These are phyloP conservation scores for Gavia stellata DNA, from an alignment of 2,113 vertebrate species.

Conservation along the genomic window DNA sequence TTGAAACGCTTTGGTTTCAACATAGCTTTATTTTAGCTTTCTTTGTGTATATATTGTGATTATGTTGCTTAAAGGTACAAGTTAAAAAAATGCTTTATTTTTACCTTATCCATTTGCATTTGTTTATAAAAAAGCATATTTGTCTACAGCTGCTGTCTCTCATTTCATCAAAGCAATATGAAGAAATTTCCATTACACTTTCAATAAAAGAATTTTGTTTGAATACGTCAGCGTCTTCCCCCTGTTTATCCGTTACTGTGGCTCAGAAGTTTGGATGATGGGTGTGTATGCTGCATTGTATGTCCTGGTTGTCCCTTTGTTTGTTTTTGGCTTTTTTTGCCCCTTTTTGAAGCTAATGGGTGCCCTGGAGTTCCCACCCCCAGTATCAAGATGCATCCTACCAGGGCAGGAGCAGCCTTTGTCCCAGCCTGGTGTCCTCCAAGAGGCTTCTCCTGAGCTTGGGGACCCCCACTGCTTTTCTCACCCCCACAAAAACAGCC, in stretches of 20 bases:
- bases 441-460: background rate
- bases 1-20: slow-evolving; percentile 74
- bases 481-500: background rate
- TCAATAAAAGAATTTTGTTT: slow-evolving; percentile 79
- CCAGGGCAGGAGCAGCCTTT: background rate
- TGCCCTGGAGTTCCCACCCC: background rate
- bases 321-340: background rate
- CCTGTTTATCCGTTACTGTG: background rate
- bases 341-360: background rate
- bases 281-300: accelerated
- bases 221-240: background rate
- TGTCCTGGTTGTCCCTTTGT: background rate
- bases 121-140: slow-evolving; percentile 69
- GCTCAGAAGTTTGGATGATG: background rate
- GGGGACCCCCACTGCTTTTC: background rate
- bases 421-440: background rate
- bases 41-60: slow-evolving; percentile 84
- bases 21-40: slow-evolving; percentile 83
- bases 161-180: slow-evolving; percentile 90
- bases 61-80: slow-evolving; percentile 83
- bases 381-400: background rate
- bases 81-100: slow-evolving; percentile 78
- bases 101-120: slow-evolving; percentile 73
- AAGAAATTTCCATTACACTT: slow-evolving; percentile 88
- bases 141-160: slow-evolving; percentile 81